These are phyloP conservation scores for Eleginops maclovinus DNA, from an alignment of 2,113 vertebrate genomes.

Conservation along the genomic window DNA sequence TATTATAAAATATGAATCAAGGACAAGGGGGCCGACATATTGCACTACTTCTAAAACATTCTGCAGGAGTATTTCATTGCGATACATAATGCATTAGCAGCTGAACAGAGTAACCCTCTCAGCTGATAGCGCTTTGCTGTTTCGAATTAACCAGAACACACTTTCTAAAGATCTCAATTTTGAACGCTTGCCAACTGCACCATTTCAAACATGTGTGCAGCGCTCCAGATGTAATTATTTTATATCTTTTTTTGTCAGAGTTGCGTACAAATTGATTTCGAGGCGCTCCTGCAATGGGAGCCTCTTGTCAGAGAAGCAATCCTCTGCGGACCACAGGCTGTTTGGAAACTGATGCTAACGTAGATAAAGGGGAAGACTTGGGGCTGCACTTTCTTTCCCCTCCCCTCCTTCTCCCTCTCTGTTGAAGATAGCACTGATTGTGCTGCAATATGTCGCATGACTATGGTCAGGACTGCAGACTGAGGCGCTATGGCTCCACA, in stretches of 20 bases:
- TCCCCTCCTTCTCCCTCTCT: constrained; percentile 27
- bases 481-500: constrained; percentile 53
- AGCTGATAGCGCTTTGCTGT: constrained; percentile 1
- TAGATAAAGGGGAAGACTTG: constrained; percentile 56
- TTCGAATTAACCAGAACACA: constrained; percentile 16
- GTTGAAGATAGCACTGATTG: constrained; percentile 69
- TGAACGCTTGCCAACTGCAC: constrained; percentile 25
- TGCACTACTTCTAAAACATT: constrained; percentile 43
- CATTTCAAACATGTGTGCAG: constrained; percentile 4
- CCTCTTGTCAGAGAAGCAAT: constrained; percentile 54
- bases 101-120: constrained; percentile 8
- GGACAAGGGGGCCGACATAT: constrained; percentile 9
- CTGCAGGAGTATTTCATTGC: constrained; percentile 34
- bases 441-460: constrained; percentile 82
- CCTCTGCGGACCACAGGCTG: constrained; percentile 63
- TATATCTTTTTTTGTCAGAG: constrained; percentile 27
- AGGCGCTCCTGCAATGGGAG: constrained; percentile 49
- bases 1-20: constrained; percentile 53
- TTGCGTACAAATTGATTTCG: constrained; percentile 48
- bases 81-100: constrained; percentile 55
- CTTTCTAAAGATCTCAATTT: constrained; percentile 21
- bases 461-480: constrained; percentile 64
- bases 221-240: constrained; percentile 24
- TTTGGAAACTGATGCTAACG: constrained; percentile 76
- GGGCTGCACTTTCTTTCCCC: constrained; percentile 33